Conservation (phyloP, 2,888 invertebrate species). For the Ochropacha duplaris region DNA sequence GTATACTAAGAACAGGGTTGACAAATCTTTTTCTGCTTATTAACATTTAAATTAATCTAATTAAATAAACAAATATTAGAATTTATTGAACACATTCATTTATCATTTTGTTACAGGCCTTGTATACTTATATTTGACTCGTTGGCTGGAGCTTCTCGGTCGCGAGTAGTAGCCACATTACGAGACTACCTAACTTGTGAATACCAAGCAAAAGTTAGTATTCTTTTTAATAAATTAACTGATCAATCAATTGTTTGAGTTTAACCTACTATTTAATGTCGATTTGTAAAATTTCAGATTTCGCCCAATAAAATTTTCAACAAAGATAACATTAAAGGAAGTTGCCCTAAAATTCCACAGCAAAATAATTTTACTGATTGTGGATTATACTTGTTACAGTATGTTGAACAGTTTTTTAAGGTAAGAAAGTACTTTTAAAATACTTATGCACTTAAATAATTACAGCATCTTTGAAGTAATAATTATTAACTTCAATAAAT, state of each 20-base stretch:
- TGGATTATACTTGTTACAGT: slow-evolving; percentile 97
- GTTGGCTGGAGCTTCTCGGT: slow-evolving; percentile 90
- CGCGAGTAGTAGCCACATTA: slow-evolving; percentile 93
- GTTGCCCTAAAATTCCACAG: slow-evolving; percentile 96
- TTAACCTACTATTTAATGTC: background rate
- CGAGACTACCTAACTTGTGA: slow-evolving; percentile 96
- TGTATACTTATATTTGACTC: slow-evolving; percentile 98
- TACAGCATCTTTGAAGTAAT: background rate
- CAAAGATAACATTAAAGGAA: slow-evolving; percentile 93
- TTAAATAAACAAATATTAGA: no score
- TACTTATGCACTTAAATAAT: background rate
- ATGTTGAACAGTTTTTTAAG: slow-evolving; percentile 97
- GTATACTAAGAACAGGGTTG: no score
- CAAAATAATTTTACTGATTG: slow-evolving; percentile 99
- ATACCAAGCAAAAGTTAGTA: slow-evolving; percentile 87
- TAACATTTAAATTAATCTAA: no score
- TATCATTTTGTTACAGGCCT: slow-evolving; percentile 85
- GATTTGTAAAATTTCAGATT: slow-evolving; percentile 56
- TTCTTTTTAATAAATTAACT: no score
- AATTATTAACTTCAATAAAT: no score
- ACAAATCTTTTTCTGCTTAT: no score
- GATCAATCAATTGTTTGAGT: background rate
- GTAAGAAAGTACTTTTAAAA: slow-evolving; percentile 58
- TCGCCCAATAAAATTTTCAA: slow-evolving; percentile 87
- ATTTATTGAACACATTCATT: background rate